A percentile compares a stretch with the other conserved stretches of the same genome.
Conservation (phyloP, 2,888 invertebrate genomes). For the Tanaodytes sp. region DNA sequence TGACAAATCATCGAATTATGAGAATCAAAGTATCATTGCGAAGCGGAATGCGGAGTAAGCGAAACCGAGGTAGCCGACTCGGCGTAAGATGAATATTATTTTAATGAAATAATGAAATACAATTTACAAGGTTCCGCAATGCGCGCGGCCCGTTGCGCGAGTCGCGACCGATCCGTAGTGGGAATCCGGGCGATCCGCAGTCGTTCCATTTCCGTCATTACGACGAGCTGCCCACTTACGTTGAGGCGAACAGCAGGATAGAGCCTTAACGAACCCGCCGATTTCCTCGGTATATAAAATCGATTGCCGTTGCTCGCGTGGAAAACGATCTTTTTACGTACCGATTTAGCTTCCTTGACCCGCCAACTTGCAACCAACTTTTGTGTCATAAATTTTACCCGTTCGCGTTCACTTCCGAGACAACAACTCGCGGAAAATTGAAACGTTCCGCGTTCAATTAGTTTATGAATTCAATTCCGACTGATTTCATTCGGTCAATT, state of each 20-base stretch:
- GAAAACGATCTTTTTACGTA: constrained; percentile 38
- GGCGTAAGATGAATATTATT: constrained; percentile 51
- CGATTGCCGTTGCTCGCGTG: constrained; percentile 33
- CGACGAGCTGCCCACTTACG: constrained; percentile 58
- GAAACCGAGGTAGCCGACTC: constrained; percentile 46
- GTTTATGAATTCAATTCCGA: too few relatives aligned
- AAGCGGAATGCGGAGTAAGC: constrained; percentile 44
- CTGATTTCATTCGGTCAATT: too few relatives aligned
- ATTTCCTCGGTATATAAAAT: constrained; percentile 48
- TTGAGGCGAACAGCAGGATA: constrained; percentile 57
- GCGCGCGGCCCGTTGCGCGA: constrained; percentile 34
- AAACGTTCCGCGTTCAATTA: too few relatives aligned
- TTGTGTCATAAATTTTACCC: constrained; percentile 22
- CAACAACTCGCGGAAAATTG: not conserved
- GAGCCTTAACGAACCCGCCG: constrained; percentile 58
- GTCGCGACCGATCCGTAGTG: constrained; percentile 40
- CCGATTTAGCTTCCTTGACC: constrained; percentile 2
- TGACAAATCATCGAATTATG: constrained; percentile 44
- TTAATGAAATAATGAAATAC: constrained; percentile 56
- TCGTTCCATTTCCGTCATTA: constrained; percentile 61
- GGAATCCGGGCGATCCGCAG: constrained; percentile 59
- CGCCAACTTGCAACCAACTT: constrained; percentile 22
- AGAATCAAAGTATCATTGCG: constrained; percentile 37
- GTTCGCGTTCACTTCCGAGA: constrained; percentile 19
- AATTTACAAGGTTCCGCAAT: constrained; percentile 52